Evolutionary conservation across 1,140 invertebrate species (phyloP).

Genomic region (Vollenhovia emeryi): DNA sequence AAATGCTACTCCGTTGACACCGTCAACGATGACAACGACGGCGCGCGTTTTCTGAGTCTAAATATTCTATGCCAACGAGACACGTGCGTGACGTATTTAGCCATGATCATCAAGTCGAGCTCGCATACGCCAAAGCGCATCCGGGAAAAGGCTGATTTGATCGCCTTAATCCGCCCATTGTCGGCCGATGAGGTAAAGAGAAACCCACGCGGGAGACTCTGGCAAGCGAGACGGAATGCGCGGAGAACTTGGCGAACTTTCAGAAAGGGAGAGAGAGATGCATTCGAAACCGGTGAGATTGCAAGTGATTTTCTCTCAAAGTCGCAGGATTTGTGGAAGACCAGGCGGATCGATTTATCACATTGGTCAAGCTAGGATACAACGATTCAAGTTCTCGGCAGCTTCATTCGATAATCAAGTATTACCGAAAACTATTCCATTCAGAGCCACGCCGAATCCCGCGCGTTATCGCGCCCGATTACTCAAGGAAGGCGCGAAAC

Average conservation of each 20-base stretch:
- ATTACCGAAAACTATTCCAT: background rate
- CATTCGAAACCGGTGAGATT: background rate
- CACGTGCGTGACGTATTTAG: background rate
- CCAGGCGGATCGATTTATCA: background rate
- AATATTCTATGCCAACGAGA: no score
- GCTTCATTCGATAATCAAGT: background rate
- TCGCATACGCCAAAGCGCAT: conserved; percentile 49
- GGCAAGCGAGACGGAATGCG: background rate
- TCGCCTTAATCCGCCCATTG: conserved; percentile 54
- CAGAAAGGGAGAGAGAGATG: background rate
- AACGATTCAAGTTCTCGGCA: background rate
- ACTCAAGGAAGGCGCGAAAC: background rate
- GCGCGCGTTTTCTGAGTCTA: conserved; percentile 16
- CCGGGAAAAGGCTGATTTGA: conserved; percentile 66
- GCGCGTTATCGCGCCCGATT: background rate
- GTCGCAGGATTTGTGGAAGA: background rate
- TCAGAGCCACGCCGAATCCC: background rate
- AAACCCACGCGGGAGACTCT: conserved; percentile 3
- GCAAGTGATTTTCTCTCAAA: background rate
- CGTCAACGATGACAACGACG: background rate
- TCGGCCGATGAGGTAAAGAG: conserved; percentile 2
- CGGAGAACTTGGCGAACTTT: background rate
- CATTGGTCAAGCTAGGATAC: no score
- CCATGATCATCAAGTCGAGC: conserved; percentile 47
- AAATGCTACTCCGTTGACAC: no score